Evolutionary conservation across 1,140 invertebrate genomes (phyloP).

Genomic region (Yoshiicerus persimilis): DNA sequence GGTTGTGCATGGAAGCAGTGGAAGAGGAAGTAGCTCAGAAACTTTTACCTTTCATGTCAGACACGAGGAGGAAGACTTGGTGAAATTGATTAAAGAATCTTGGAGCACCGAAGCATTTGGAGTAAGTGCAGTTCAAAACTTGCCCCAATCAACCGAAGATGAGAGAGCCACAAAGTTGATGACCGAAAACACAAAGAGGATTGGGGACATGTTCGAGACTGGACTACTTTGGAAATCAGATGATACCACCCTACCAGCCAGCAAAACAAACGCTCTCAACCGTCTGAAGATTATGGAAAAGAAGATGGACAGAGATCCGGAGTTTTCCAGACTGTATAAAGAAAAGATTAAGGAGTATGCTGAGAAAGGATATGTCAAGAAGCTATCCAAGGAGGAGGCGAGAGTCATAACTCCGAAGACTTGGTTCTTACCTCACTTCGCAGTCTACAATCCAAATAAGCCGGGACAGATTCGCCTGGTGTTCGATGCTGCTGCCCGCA

Average conservation of each 20-base stretch:
- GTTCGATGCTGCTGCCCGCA: slow-evolving; percentile 39
- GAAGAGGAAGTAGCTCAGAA: background rate
- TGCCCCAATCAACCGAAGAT: background rate
- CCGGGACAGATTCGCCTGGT: slow-evolving; percentile 42
- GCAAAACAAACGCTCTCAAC: background rate
- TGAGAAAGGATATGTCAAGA: no score
- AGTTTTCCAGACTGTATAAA: no score
- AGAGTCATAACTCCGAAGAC: background rate
- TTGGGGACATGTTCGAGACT: background rate
- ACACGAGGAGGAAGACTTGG: no score
- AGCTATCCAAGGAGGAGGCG: background rate
- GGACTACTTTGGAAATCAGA: background rate
- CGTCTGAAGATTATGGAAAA: background rate
- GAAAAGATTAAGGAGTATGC: no score
- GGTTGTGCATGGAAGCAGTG: no score
- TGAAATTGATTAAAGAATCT: background rate
- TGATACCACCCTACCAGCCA: background rate
- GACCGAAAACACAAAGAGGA: background rate
- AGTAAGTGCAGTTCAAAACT: background rate
- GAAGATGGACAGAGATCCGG: background rate
- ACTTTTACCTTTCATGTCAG: background rate
- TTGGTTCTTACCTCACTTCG: slow-evolving; percentile 45
- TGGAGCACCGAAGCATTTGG: background rate
- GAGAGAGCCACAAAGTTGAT: background rate
- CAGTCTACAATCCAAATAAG: slow-evolving; percentile 30